These are phyloP conservation scores for Hexactinellida sp. DNA, from an alignment of 37 sponge, comb jelly and placozoan species.

Conservation along the genomic window DNA sequence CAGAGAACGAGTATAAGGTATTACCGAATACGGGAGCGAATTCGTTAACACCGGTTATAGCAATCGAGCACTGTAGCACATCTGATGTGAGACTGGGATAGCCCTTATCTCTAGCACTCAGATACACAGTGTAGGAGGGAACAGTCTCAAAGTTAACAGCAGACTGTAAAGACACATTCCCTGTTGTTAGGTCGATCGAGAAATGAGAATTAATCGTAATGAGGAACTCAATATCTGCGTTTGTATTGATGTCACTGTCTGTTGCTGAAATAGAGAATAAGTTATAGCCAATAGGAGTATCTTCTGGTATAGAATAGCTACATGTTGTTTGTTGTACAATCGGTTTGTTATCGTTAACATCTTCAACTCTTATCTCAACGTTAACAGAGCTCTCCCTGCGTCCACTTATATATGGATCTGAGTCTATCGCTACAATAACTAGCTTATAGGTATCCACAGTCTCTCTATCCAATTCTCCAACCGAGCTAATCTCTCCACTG, in stretches of 20 bases:
- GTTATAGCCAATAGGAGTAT: background rate
- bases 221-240: background rate
- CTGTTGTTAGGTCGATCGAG: background rate
- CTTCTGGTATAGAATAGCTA: background rate
- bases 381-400: background rate
- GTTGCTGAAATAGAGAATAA: background rate
- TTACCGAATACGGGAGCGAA: background rate
- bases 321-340: background rate
- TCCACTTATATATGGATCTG: background rate
- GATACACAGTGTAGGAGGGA: background rate
- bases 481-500: background rate
- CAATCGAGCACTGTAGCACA: background rate
- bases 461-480: constrained; percentile 13
- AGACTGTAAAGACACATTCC: background rate
- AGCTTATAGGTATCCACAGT: background rate
- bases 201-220: background rate
- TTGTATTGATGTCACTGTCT: background rate
- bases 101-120: background rate
- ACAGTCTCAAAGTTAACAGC: background rate
- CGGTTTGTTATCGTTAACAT: constrained; percentile 19
- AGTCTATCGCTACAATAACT: background rate
- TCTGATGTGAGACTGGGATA: background rate
- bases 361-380: background rate
- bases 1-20: background rate
- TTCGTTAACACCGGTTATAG: background rate